Evolutionary conservation across 2,113 vertebrate species (phyloP), one percentile per base, ranked within the genome.

Genomic region (Callithrix jacchus): DNA sequence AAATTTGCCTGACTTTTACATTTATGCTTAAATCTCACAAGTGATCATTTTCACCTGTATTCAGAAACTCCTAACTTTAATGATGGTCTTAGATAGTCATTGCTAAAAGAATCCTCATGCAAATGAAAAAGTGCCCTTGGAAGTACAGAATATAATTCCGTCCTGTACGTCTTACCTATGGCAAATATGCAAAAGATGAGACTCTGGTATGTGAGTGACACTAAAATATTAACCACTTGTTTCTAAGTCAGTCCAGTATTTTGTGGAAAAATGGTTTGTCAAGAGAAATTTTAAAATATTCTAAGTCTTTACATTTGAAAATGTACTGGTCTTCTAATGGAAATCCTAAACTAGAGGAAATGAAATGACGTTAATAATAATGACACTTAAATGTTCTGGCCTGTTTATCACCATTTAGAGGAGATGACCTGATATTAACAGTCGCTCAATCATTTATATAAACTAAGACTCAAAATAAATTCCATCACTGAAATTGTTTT

Each of bases 381-480:
- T 6, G 30, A 11, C 42, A 66, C 35, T 54, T 68, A 85, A 85
- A 23, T 37, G 54, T 76, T 47, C 61, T 81, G 70, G 56, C 7
- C 61, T 88, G 32, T 9, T 92, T 76, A 47, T 37, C 12, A 76
- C 32, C 58, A 83, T 74, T n/a, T 71, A 17, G 37, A 92, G 49
- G 71, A 76, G 42, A 77, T 9, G 61, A 77, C 12, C 30, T 56
- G 30, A 66, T 82, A 84, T 81, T 90, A 95, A 89, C 16, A 68
- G 35, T 87, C 54, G 76, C 6, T 37, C 92, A 61, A 54, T 42
- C 64, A 87, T 37, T 93, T 92, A 66, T 8, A 85, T 68, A 89
- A 81, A 93, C 56, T 20, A 80, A 96, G 68, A 87, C 40, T 89
- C 73, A 47, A 93, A 70, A 79, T 79, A 89, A 93, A 94, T 92